Evolutionary conservation across 92 coral and sea anemone genomes (phyloP), one percentile per base, ranked within the genome.

Genomic region (Blastomussa wellsi): DNA sequence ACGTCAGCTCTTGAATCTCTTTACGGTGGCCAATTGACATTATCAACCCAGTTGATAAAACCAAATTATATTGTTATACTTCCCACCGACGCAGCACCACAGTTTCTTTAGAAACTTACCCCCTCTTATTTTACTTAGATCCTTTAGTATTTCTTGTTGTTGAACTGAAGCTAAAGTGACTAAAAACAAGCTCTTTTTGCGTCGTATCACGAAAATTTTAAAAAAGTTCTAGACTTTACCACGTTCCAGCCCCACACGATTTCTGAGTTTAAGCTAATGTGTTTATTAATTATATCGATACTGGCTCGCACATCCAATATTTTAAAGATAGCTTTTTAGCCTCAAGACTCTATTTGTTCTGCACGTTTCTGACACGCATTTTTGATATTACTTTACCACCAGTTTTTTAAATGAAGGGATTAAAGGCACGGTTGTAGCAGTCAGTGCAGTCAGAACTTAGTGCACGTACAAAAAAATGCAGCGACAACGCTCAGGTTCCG

Each of bases 401-500:
- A 11, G 44, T 53, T 48, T 11, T 35, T 35, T 15, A 36, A 32
- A 47, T 3, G 69, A 29, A 55, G 68, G 0, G 36, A 1, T n/a
- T 20, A 37, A 24, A 71, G 14, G 17, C 29, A 2, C 10, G 35
- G 26, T 33, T 15, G 64, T 51, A 62, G 33, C 26, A 70, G 13
- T 38, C 26, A 70, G 13, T 38, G 12, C 9, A 5, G 74, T 70
- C 29, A 70, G 44, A 37, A 35, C 13, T 70, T 24, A 19, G 36
- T 70, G 7, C 74, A 19, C 44, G 31, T n/a, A n/a, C 47, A 35
- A 1, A 47, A 81, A 74, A 83, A 83, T 83, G 87, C 87, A 83
- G 49, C 80, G 87, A 29, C 77, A 47, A 16, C 57, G 87, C 44
- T 83, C 87, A 2, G 60, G 87, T 19, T 74, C 79, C 22, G 87